Evolutionary conservation across 2,888 invertebrate genomes (phyloP), one percentile per base, ranked within the genome.

Genomic region (Therioaphis trifolii): DNA sequence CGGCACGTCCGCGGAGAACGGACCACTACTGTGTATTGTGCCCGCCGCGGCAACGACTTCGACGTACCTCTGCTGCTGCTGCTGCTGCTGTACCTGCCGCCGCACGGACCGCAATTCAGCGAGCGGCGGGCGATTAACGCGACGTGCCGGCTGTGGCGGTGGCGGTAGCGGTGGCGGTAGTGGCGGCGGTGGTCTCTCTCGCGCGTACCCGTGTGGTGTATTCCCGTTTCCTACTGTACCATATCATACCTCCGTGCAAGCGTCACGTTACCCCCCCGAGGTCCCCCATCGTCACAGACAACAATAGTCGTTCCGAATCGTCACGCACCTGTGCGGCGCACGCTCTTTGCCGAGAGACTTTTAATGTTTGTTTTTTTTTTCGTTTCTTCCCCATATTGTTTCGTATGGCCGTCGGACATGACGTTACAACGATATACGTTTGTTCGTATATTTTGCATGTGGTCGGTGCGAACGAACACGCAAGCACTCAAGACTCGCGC

Each of bases 261-360:
- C n/a, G 61, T 21, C 27, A 11, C 40, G 15, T 21, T 63, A n/a
- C 43, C 40, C n/a, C 18, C 49, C 18, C 49, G 15, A 49, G 2
- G 11, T 55, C 55, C 40, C 58, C 43, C n/a, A n/a, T n/a, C n/a
- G n/a, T n/a, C n/a, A n/a, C n/a, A n/a, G n/a, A n/a, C n/a, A n/a
- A n/a, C n/a, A n/a, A 49, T 29, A 21, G 15, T 66, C 11, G 77
- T 78, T 78, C 66, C 52, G n/a, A 66, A 78, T 68, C 66, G 77
- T 78, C 66, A 66, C 77, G 35, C 77, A 68, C 49, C 52, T 40
- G 52, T 78, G n/a, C n/a, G n/a, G 77, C 77, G 77, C 77, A 52
- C 68, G 77, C 52, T 78, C 77, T 66, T 49, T 40, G 5, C 66
- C 49, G 35, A 66, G 77, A 78, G 52, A 14, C 27, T 66, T 55